Evolutionary conservation across 37 sponge, comb jelly and placozoan genomes (phyloP), one percentile per base, ranked within the genome.

Genomic region (Amphimedon queenslandica): DNA sequence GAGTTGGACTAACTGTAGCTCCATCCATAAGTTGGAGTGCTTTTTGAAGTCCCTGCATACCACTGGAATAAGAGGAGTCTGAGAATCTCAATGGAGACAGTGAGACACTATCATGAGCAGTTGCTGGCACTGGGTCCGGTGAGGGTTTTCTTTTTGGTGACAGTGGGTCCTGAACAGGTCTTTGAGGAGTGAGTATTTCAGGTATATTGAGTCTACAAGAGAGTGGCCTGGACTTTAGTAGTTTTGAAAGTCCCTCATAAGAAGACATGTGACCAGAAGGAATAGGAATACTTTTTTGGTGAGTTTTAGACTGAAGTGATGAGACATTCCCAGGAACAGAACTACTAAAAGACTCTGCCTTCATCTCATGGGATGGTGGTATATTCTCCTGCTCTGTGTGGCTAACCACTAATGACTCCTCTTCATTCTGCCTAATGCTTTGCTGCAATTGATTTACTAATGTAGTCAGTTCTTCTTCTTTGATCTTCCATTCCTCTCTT

Each of bases 401-500:
- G 13, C 13, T 13, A 47, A 18, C 53, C 13, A 13, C 53, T 13
- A 18, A 18, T 13, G 8, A 18, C 53, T 47, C 53, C 13, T 47
- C 53, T 18, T 47, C 53, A 8, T 18, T 18, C 13, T 47, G 13
- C 13, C 53, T 47, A 18, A 47, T 13, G 8, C 53, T 47, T 47
- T 47, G 53, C 13, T 47, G 13, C 53, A 47, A 47, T 18, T 47
- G 13, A 8, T 13, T 47, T 18, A 47, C 13, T 47, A 18, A 18
- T 8, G 8, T 47, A 18, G 53, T 60, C 27, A 60, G 61, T 60
- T 11, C 61, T 60, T 6, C 5, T 25, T 60, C 61, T 60, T n/a
- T 60, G 5, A 6, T 5, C 28, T 25, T 29, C 34, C 77, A 58
- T 18, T 25, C 29, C 39, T 74, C 64, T 56, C 63, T 86, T 64